phyloP scores from a whole-genome alignment of 2,888 invertebrate genomes.

The Leptinotarsa rubiginosa region DNA sequence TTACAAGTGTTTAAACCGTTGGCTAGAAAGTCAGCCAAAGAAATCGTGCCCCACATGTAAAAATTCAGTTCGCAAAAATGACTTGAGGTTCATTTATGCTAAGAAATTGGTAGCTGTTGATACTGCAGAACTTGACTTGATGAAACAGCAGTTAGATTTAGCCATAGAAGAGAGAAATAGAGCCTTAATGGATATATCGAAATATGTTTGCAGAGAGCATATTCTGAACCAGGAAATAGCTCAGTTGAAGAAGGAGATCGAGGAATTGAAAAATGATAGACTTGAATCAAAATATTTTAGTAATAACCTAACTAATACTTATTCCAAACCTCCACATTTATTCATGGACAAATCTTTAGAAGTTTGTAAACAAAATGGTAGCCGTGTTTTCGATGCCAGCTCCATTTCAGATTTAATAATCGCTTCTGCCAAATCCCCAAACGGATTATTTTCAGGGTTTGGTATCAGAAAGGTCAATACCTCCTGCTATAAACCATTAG shows the following conservation, averaged over 20 bases:
- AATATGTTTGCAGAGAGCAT: conserved; percentile 64
- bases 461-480: conserved; percentile 82
- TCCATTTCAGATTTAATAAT: conserved; percentile 74
- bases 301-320: conserved; percentile 15
- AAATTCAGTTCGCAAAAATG: conserved; percentile 64
- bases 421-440: conserved; percentile 81
- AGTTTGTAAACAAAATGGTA: conserved; percentile 77
- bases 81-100: conserved; percentile 79
- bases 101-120: conserved; percentile 81
- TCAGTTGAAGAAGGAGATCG: conserved; percentile 49
- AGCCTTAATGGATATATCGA: conserved; percentile 74
- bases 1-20: conserved; percentile 79
- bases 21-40: conserved; percentile 74
- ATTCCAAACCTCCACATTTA: conserved; percentile 60
- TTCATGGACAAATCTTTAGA: conserved; percentile 76
- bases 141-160: conserved; percentile 73
- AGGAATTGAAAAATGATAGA: conserved; percentile 42
- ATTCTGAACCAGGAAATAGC: conserved; percentile 64
- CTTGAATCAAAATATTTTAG: conserved; percentile 18
- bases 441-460: conserved; percentile 79
- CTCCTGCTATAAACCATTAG: conserved; percentile 73
- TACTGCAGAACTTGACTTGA: conserved; percentile 78
- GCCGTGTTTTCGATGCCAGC: conserved; percentile 83
- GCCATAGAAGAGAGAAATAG: conserved; percentile 71
- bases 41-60: conserved; percentile 91